phyloP scores from a whole-genome alignment of 2,113 vertebrate genomes.

The Microtus oregoni region DNA sequence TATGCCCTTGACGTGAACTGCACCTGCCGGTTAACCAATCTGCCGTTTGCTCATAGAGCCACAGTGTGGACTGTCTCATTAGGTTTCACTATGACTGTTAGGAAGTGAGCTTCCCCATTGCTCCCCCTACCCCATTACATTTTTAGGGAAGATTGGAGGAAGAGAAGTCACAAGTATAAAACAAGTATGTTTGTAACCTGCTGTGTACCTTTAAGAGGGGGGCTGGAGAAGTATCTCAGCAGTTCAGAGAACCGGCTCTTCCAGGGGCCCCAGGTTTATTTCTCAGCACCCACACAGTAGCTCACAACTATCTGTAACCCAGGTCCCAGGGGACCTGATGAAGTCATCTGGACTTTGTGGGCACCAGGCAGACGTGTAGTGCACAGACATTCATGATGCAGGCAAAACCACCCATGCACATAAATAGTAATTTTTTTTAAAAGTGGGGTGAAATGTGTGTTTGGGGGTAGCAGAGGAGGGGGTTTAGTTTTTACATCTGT shows the following conservation, averaged over 20 bases:
- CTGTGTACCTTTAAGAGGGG: neutral
- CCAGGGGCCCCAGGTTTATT: neutral
- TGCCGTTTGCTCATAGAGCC: neutral
- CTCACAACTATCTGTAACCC: neutral
- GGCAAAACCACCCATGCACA: neutral
- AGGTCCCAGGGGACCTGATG: too few relatives aligned
- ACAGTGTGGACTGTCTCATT: neutral
- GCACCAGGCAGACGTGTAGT: neutral
- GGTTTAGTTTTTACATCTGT: constrained; percentile 45
- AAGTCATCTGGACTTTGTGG: neutral
- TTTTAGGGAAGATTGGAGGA: neutral
- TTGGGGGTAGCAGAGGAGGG: neutral
- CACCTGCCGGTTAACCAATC: neutral
- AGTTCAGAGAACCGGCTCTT: neutral
- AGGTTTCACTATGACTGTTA: neutral
- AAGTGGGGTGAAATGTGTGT: neutral
- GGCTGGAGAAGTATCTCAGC: neutral
- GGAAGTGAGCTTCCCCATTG: neutral
- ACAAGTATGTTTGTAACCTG: constrained; percentile 4
- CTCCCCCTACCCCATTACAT: neutral
- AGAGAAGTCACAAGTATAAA: constrained; percentile 21
- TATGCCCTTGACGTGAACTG: constrained; percentile 11
- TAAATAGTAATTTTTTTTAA: neutral
- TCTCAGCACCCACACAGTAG: neutral
- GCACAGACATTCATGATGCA: neutral